Evolutionary conservation across 2,888 invertebrate genomes (phyloP).

Genomic region (Hylaea fasciaria): DNA sequence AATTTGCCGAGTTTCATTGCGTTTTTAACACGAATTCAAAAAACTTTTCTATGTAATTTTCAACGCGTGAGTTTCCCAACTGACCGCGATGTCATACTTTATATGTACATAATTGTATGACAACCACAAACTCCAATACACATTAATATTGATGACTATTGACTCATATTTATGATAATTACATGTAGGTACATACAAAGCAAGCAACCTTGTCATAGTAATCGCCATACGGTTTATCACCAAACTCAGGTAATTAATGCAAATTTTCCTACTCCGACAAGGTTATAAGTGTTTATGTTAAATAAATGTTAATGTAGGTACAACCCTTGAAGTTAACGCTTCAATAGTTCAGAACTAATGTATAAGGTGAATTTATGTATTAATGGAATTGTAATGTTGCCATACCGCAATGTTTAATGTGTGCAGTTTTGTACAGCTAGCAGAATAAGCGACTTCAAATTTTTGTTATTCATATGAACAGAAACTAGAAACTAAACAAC

Average conservation of each 20-base stretch:
- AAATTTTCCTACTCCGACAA: constrained; percentile 9
- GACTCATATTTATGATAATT: constrained; percentile 43
- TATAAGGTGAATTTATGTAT: constrained; percentile 14
- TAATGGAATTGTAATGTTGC: constrained; percentile 22
- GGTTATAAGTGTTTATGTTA: constrained; percentile 9
- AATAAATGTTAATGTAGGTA: constrained; percentile 30
- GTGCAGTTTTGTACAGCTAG: constrained; percentile 12
- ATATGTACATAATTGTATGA: constrained; percentile 26
- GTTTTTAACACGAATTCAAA: too few species aligned
- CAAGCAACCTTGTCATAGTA: constrained; percentile 10
- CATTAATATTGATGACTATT: constrained; percentile 35
- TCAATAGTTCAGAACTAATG: constrained; percentile 18
- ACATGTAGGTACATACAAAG: too few species aligned
- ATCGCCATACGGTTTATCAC: background rate
- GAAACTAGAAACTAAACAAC: too few species aligned
- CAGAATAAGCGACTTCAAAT: background rate
- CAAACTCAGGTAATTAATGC: background rate
- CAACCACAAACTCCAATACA: constrained; percentile 15
- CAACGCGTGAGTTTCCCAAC: background rate
- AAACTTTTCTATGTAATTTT: too few species aligned
- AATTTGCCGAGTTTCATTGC: too few species aligned
- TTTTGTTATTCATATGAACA: background rate
- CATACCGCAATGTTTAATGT: constrained; percentile 12
- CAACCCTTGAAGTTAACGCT: constrained; percentile 13
- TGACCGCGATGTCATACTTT: constrained; percentile 3